A percentile compares a stretch with the other conserved stretches of the same genome.
phyloP scores from a whole-genome alignment of 37 sponge, comb jelly and placozoan genomes.

The Amphimedon queenslandica region DNA sequence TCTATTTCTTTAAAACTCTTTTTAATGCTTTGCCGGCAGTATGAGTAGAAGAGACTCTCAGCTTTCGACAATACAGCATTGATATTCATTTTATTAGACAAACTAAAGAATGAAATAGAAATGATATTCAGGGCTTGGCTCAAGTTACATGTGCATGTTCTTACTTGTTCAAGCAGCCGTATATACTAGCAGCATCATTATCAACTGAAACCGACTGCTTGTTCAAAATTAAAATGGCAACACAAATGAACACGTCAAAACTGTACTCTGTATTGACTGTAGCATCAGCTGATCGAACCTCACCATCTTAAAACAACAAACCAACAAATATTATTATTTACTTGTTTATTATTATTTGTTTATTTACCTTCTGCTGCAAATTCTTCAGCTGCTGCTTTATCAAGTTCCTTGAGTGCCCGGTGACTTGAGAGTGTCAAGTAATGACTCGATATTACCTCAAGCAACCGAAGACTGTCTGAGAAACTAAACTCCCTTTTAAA shows the following conservation, averaged over 20 bases:
- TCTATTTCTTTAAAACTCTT: slow-evolving; percentile 20
- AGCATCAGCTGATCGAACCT: slow-evolving; percentile 11
- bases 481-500: slow-evolving; percentile 87
- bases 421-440: slow-evolving; percentile 78
- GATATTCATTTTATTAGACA: slow-evolving; percentile 66
- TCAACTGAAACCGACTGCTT: slow-evolving; percentile 31
- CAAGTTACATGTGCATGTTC: slow-evolving; percentile 1
- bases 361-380: slow-evolving; percentile 53
- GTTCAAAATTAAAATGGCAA: slow-evolving; percentile 61
- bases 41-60: slow-evolving; percentile 68
- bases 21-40: slow-evolving; percentile 39
- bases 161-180: slow-evolving; percentile 60
- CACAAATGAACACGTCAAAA: slow-evolving; percentile 87
- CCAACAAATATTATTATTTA: background rate
- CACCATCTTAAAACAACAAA: slow-evolving; percentile 40
- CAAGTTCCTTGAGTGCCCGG: slow-evolving; percentile 56
- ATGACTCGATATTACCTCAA: slow-evolving; percentile 76
- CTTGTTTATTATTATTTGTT: no score
- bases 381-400: slow-evolving; percentile 52
- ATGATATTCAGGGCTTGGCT: background rate
- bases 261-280: slow-evolving; percentile 65
- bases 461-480: slow-evolving; percentile 73
- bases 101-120: slow-evolving; percentile 27
- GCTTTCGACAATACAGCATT: slow-evolving; percentile 39
- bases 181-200: slow-evolving; percentile 58